Base-by-base conservation (phyloP, 2,113 vertebrate species). In the Notiomystis cincta region DNA sequence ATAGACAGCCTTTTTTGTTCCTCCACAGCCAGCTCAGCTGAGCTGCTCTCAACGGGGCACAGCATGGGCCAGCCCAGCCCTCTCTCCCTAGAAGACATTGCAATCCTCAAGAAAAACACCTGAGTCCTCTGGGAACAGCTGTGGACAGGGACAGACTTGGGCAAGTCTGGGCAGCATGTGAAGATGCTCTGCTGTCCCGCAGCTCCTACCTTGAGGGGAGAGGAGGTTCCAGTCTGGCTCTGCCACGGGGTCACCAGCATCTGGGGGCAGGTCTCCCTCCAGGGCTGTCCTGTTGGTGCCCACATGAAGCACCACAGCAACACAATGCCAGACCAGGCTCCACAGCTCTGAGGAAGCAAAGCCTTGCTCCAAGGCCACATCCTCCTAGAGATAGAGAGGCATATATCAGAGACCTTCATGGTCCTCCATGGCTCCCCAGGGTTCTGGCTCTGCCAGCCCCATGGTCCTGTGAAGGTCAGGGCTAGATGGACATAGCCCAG, bases 151-250 rank as follows among this genome's bases (percentile, higher is more conserved):
- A 89, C n/a, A 84, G 19, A 47, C 12, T 33, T 3, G 11, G 35
- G 17, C 62, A 77, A 72, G 40, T n/a, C 57, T 25, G 66, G 78
- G 30, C 64, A 95, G 75, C 58, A 51, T 44, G 16, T 13, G 22
- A 54, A 87, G 44, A 48, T 44, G 15, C 35, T 44, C 44, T 78
- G 60, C 58, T 7, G 1, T 40, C 69, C 31, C 0, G 0, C 60
- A 92, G 69, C 71, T 89, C 84, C 62, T 98, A 98, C 98, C 98
- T 90, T 96, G 97, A 56, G 98, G 98, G 33, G 98, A 98, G 42
- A 98, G 96, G 56, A 98, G 95, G 2, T 92, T 98, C 98, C 98
- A 98, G 73, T 98, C 97, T 15, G 98, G 98, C 37, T 96, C 93
- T 79, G 69, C 80, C 15, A 2, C 25, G 45, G 67, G 38, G 50